These are phyloP conservation scores for Coptodon rendalli DNA, from an alignment of 2,113 vertebrate species.

Conservation along the genomic window DNA sequence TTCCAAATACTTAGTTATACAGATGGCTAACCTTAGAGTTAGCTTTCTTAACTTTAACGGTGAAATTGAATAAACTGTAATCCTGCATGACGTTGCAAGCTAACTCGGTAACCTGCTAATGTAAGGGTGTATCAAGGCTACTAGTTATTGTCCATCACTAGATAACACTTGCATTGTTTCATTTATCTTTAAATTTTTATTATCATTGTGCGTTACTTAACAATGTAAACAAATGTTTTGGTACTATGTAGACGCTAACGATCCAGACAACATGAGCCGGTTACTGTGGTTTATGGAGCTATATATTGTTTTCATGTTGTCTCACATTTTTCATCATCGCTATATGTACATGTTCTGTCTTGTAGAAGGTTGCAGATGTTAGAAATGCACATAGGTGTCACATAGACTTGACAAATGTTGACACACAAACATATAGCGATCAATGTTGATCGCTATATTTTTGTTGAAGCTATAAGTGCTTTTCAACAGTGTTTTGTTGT, in stretches of 20 bases:
- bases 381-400: neutral
- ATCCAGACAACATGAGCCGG: neutral
- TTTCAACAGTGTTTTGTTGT: neutral
- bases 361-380: neutral
- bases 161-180: accelerated
- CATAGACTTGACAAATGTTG: neutral
- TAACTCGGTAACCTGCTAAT: conserved; percentile 23
- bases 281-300: neutral
- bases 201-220: neutral
- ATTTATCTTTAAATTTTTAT: accelerated
- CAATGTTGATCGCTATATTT: neutral
- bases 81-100: conserved; percentile 53
- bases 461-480: neutral
- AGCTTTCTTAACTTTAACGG: neutral
- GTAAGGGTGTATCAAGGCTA: neutral
- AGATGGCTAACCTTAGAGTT: neutral
- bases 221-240: neutral
- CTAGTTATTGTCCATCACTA: no score
- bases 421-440: neutral
- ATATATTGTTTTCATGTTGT: neutral
- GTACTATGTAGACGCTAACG: neutral
- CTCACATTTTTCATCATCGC: neutral
- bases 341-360: neutral
- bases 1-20: neutral
- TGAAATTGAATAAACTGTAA: neutral